These are phyloP conservation scores for Maccullochella peelii DNA, from an alignment of 2,113 vertebrate genomes.

Conservation along the genomic window DNA sequence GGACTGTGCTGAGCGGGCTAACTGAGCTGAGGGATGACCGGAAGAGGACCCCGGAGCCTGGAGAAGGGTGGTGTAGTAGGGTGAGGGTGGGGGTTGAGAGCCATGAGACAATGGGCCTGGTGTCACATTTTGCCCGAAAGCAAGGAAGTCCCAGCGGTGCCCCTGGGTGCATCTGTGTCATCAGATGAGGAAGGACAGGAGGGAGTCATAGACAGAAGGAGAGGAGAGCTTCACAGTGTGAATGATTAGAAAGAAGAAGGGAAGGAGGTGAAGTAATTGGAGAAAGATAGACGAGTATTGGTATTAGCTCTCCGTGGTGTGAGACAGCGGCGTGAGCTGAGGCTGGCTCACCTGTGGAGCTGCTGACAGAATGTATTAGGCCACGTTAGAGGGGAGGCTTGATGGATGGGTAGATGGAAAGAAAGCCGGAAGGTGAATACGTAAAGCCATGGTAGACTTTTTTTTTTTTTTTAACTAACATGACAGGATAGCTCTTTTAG, in stretches of 20 bases:
- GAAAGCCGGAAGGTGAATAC: slow-evolving; percentile 26
- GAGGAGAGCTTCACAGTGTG: neutral
- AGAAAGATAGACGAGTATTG: neutral
- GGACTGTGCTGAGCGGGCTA: slow-evolving; percentile 51
- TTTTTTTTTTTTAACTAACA: slow-evolving; percentile 1
- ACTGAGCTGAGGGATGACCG: slow-evolving; percentile 48
- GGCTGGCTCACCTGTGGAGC: slow-evolving; percentile 72
- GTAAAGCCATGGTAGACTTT: slow-evolving; percentile 27
- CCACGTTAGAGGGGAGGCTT: slow-evolving; percentile 18
- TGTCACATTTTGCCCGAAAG: slow-evolving; percentile 29
- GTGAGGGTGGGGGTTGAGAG: neutral
- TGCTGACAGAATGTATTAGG: slow-evolving; percentile 53
- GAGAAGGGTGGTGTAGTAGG: slow-evolving; percentile 9
- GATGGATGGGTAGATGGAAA: slow-evolving; percentile 26
- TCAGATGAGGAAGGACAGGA: slow-evolving; percentile 37
- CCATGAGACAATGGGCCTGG: neutral
- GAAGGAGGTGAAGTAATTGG: slow-evolving; percentile 11
- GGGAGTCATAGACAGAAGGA: neutral
- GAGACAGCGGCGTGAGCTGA: slow-evolving; percentile 39
- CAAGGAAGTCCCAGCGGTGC: slow-evolving; percentile 11
- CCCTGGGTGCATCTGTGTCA: slow-evolving; percentile 25
- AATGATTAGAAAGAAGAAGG: slow-evolving; percentile 11
- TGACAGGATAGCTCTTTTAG: slow-evolving; percentile 25
- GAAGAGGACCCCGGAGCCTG: slow-evolving; percentile 4
- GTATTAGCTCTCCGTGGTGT: slow-evolving; percentile 8